A percentile compares a stretch with the other conserved stretches of the same genome.
phyloP scores from a whole-genome alignment of 1,140 invertebrate genomes.

The Odontomachus brunneus region DNA sequence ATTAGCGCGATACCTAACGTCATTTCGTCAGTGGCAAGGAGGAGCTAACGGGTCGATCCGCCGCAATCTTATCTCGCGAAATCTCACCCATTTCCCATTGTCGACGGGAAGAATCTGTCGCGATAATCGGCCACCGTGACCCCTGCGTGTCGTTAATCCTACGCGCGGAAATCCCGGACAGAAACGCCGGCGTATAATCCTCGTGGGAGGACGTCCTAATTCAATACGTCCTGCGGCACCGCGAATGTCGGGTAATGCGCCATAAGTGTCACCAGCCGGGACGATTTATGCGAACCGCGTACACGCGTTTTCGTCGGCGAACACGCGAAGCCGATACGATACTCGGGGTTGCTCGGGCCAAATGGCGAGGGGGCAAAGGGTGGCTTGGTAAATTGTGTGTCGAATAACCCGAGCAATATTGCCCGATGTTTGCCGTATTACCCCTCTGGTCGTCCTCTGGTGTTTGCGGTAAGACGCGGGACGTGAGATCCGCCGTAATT shows the following conservation, averaged over 20 bases:
- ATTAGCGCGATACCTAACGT: not conserved
- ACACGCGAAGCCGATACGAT: slow-evolving; percentile 58
- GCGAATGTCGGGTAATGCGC: slow-evolving; percentile 62
- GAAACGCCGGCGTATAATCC: slow-evolving; percentile 53
- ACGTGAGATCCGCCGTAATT: not conserved
- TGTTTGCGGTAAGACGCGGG: slow-evolving; percentile 35
- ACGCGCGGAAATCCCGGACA: not conserved
- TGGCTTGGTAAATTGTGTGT: slow-evolving; percentile 73
- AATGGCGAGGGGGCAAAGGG: slow-evolving; percentile 46
- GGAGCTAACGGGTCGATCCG: too few relatives aligned
- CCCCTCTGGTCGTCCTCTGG: slow-evolving; percentile 43
- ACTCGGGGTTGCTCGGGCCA: slow-evolving; percentile 35
- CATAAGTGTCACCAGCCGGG: slow-evolving; percentile 67
- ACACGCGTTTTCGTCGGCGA: slow-evolving; percentile 55
- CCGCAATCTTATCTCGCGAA: not conserved
- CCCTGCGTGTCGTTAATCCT: not conserved
- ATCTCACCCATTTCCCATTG: not conserved
- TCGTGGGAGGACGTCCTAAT: slow-evolving; percentile 67
- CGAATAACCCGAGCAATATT: slow-evolving; percentile 76
- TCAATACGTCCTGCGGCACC: slow-evolving; percentile 49
- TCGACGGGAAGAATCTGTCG: not conserved
- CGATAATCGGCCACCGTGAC: slow-evolving; percentile 5
- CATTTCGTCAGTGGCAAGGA: not conserved
- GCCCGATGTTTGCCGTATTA: slow-evolving; percentile 74
- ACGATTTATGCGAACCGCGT: slow-evolving; percentile 68